These are phyloP conservation scores for Cepaea hortensis DNA, from an alignment of 2,888 invertebrate genomes.

Conservation along the genomic window DNA sequence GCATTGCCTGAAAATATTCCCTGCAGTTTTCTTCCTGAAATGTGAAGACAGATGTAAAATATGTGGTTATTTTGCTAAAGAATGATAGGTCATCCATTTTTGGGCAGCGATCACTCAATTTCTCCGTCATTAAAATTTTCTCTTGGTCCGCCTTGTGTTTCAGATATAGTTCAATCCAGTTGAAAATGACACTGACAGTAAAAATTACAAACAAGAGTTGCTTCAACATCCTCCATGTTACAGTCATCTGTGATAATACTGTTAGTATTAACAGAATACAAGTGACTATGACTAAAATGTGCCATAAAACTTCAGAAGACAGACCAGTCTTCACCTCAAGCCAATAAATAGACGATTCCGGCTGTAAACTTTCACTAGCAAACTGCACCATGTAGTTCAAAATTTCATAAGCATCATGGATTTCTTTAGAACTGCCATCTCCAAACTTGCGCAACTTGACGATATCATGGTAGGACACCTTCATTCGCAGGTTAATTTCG, in stretches of 20 bases:
- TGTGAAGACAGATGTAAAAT: constrained; percentile 10
- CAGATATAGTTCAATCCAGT: constrained; percentile 41
- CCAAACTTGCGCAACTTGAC: constrained; percentile 35
- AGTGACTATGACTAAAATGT: neutral
- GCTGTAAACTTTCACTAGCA: neutral
- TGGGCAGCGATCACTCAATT: constrained; percentile 11
- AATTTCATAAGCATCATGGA: constrained; percentile 37
- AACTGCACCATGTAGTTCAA: constrained; percentile 8
- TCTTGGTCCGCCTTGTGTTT: constrained; percentile 39
- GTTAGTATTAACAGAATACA: neutral
- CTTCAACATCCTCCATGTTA: neutral
- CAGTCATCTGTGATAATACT: neutral
- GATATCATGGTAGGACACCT: constrained; percentile 22
- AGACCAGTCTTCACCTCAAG: constrained; percentile 35
- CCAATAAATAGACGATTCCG: constrained; percentile 18
- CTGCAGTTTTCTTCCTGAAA: constrained; percentile 36
- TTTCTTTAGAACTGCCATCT: neutral
- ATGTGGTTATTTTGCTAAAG: constrained; percentile 14
- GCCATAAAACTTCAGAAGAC: constrained; percentile 1
- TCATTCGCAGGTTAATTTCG: constrained; percentile 24
- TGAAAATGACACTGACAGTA: constrained; percentile 34
- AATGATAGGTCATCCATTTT: constrained; percentile 20
- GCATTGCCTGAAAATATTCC: constrained; percentile 26
- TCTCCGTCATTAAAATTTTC: neutral
- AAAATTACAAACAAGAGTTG: neutral